Evolutionary conservation across 30 jellyfish, hydroid and myxozoan genomes (phyloP), one percentile per base, ranked within the genome.

Genomic region (Nemopilema nomurai): DNA sequence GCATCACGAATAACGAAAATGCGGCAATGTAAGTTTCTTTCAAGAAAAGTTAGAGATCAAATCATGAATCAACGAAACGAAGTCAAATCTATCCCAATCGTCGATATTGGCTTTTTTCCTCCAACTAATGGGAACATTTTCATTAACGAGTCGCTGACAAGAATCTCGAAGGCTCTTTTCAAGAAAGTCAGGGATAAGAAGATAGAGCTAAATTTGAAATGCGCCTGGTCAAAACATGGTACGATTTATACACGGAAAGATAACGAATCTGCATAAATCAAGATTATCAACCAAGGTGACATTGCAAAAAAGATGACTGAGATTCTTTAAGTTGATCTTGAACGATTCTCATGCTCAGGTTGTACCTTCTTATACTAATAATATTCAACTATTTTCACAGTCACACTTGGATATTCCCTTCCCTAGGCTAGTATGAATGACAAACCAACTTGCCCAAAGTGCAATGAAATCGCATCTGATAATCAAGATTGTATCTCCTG

Each of bases 141-240:
- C 27, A 27, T 76, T 1, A 76, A n/a, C 32, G 85, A 76, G 22
- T 76, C 85, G 24, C 51, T 76, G 16, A 41, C 50, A 20, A 22
- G 16, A 21, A n/a, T 76, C n/a, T 17, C 50, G 52, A 76, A 32
- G 27, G 63, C 50, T 76, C 32, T 76, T 50, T 76, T 51, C 70
- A 57, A 6, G 16, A 49, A 8, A 74, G 30, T 53, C 16, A 57
- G 28, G 16, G 17, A n/a, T 21, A 51, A 57, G 23, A 49, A 28
- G 21, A 32, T 52, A 51, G 74, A 76, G 23, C 16, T 1, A 1
- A 52, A 30, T 41, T 76, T 72, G 85, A 51, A 33, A 51, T 76
- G 50, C 28, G 28, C 28, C 31, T 76, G 85, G 85, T 49, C 85
- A 76, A 76, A 64, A 76, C 50, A 50, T 51, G 85, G 85, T 22